These are phyloP conservation scores for Maniola hyperantus DNA, from an alignment of 2,888 invertebrate genomes.

Conservation along the genomic window DNA sequence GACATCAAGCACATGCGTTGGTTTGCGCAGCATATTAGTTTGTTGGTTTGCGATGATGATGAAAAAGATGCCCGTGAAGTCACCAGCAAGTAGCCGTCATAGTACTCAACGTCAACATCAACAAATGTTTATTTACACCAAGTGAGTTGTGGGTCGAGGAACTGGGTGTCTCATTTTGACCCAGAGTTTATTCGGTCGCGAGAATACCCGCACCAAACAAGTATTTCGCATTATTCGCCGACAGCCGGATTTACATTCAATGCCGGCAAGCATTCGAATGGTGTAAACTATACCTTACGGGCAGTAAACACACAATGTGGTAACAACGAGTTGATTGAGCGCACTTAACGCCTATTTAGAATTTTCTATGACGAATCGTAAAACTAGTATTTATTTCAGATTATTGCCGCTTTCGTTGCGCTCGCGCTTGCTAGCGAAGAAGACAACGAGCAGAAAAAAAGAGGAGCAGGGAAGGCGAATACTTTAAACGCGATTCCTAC, in stretches of 20 bases:
- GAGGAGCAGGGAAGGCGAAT: conserved; percentile 67
- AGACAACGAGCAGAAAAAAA: conserved; percentile 72
- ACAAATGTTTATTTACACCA: neutral
- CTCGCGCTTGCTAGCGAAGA: conserved; percentile 67
- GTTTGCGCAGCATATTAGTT: too few species aligned
- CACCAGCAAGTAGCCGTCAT: too few species aligned
- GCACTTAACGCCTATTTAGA: conserved; percentile 46
- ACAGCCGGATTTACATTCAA: neutral
- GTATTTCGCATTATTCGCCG: neutral
- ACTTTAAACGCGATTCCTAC: conserved; percentile 69
- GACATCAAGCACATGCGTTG: too few species aligned
- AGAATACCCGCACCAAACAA: conserved; percentile 23
- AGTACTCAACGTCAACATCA: too few species aligned
- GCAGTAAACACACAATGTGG: conserved; percentile 18
- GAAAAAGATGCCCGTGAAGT: too few species aligned
- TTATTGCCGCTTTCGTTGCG: conserved; percentile 62
- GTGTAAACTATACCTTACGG: conserved; percentile 20
- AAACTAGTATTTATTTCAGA: conserved; percentile 57
- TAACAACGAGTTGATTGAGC: conserved; percentile 47
- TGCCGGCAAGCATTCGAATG: neutral
- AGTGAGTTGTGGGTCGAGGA: neutral
- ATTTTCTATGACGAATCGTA: conserved; percentile 50
- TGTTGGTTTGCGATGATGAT: too few species aligned
- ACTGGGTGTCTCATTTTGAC: neutral
- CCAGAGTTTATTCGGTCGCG: conserved; percentile 11